These are phyloP conservation scores for Sympetrum striolatum DNA, from an alignment of 2,888 invertebrate genomes.

Conservation along the genomic window DNA sequence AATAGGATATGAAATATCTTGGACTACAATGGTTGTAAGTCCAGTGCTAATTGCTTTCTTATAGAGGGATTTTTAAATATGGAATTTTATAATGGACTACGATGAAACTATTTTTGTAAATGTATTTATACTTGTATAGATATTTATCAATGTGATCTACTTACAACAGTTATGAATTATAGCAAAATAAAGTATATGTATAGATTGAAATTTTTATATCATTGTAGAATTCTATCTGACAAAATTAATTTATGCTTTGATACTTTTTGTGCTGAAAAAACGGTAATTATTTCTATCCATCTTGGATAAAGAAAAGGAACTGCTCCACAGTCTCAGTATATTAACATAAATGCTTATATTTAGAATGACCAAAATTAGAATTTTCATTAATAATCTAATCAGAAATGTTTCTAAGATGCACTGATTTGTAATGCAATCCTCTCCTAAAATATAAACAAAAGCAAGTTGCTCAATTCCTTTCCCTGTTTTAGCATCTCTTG, in stretches of 20 bases:
- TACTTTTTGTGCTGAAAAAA: no score
- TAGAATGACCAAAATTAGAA: no score
- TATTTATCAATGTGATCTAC: conserved; percentile 43
- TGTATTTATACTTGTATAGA: conserved; percentile 42
- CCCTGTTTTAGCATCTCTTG: no score
- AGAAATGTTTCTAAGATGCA: no score
- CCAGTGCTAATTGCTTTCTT: conserved; percentile 27
- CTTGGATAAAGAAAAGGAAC: no score
- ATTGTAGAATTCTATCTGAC: not conserved
- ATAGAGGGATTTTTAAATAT: conserved; percentile 27
- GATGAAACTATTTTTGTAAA: conserved; percentile 38
- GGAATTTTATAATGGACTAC: conserved; percentile 1
- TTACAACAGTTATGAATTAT: conserved; percentile 21
- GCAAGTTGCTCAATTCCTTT: no score
- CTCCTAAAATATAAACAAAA: no score
- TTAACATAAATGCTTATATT: no score
- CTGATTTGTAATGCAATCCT: no score
- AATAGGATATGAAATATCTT: not conserved
- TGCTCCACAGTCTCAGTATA: no score
- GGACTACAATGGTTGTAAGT: not conserved
- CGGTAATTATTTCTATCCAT: no score
- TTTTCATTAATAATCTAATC: no score
- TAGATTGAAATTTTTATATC: not conserved
- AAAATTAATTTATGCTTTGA: not conserved
- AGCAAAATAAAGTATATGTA: conserved; percentile 41